These are phyloP conservation scores for Phyllotreta cruciferae DNA, from an alignment of 2,888 invertebrate genomes.

Conservation along the genomic window DNA sequence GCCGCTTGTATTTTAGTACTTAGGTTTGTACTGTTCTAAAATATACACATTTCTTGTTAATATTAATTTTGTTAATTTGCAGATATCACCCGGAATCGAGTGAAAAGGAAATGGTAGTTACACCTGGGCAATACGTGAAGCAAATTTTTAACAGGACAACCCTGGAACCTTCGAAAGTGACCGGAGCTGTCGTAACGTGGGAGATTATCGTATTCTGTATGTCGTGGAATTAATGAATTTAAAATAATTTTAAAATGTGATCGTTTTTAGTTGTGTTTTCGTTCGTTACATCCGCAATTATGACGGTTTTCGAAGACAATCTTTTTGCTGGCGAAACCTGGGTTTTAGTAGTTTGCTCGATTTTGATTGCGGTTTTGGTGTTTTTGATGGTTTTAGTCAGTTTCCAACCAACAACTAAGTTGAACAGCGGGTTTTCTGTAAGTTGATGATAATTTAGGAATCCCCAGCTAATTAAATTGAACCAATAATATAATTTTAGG, in stretches of 20 bases:
- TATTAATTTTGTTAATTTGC: slow-evolving; percentile 31
- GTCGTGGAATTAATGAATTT: slow-evolving; percentile 34
- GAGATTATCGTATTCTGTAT: slow-evolving; percentile 64
- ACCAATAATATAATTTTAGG: slow-evolving; percentile 61
- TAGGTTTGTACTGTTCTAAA: slow-evolving; percentile 63
- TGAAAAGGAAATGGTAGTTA: slow-evolving; percentile 51
- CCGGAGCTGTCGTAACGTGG: slow-evolving; percentile 60
- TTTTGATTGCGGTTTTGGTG: slow-evolving; percentile 52
- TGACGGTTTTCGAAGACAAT: slow-evolving; percentile 53
- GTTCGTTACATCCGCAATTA: slow-evolving; percentile 54
- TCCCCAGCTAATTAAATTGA: not conserved
- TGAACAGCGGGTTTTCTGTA: slow-evolving; percentile 70
- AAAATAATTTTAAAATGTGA: not conserved
- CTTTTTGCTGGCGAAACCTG: slow-evolving; percentile 56
- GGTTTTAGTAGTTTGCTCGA: slow-evolving; percentile 53
- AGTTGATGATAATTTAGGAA: slow-evolving; percentile 38
- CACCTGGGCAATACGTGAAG: slow-evolving; percentile 49
- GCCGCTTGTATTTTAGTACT: slow-evolving; percentile 85
- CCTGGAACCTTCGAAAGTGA: slow-evolving; percentile 60
- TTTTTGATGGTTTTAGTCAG: slow-evolving; percentile 64
- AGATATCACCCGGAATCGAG: slow-evolving; percentile 60
- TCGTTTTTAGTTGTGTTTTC: slow-evolving; percentile 51
- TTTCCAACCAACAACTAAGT: slow-evolving; percentile 69
- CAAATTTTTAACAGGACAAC: slow-evolving; percentile 61
- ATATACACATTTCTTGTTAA: not conserved